A percentile compares a stretch with the other conserved stretches of the same genome.
These are phyloP conservation scores for Distichodus sexfasciatus DNA, from an alignment of 2,797 vertebrate species.

Conservation along the genomic window DNA sequence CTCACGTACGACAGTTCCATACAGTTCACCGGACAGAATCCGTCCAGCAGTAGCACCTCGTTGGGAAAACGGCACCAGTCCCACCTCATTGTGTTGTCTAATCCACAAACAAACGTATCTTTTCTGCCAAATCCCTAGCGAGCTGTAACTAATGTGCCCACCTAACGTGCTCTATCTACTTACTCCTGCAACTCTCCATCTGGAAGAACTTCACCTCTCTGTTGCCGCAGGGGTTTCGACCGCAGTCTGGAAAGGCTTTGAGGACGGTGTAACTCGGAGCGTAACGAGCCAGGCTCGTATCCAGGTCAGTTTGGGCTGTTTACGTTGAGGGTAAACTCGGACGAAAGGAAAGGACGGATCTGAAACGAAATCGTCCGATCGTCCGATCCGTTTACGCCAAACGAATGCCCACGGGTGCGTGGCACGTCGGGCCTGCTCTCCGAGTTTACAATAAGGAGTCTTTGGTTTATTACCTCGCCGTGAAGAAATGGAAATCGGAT, in stretches of 20 bases:
- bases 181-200: constrained; percentile 51
- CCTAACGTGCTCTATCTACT: constrained; percentile 68
- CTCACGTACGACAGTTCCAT: neutral
- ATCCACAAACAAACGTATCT: neutral
- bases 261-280: constrained; percentile 4
- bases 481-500: neutral
- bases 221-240: constrained; percentile 39
- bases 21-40: neutral
- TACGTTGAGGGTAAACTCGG: neutral
- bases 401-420: neutral
- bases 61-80: neutral
- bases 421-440: neutral
- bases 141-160: constrained; percentile 74
- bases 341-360: neutral
- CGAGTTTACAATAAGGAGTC: neutral
- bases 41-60: too few species aligned
- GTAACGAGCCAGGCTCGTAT: neutral
- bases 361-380: neutral
- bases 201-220: constrained; percentile 69
- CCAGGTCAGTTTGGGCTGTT: neutral
- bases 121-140: constrained; percentile 47
- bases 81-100: neutral
- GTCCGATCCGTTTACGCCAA: neutral
- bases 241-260: constrained; percentile 35
- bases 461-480: neutral